Evolutionary conservation across 64 coral and sea anemone species (phyloP).

Genomic region (Catalaphyllia jardinei): DNA sequence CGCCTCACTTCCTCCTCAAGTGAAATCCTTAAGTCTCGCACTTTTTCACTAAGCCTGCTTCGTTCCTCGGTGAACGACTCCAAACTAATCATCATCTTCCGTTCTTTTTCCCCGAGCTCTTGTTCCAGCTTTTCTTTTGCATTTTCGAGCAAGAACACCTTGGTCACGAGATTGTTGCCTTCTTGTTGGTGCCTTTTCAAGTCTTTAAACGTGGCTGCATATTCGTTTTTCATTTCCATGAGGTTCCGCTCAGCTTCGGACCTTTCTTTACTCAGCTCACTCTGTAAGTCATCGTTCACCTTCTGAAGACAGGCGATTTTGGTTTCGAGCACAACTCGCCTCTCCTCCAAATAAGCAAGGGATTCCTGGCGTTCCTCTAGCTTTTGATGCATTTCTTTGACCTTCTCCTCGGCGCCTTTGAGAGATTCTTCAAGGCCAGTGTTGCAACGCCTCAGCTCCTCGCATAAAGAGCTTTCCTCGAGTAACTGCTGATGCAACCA

Average conservation of each 20-base stretch:
- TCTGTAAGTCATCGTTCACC: conserved; percentile 13
- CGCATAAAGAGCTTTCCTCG: conserved; percentile 27
- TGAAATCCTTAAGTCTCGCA: conserved; percentile 21
- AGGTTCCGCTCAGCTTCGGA: conserved; percentile 23
- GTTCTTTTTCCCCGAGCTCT: conserved; percentile 21
- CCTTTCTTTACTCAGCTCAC: conserved; percentile 36
- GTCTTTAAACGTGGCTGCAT: background rate
- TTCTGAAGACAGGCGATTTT: conserved; percentile 31
- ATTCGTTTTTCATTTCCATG: conserved; percentile 14
- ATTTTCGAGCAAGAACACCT: conserved; percentile 39
- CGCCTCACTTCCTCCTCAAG: conserved; percentile 37
- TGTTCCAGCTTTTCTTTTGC: conserved; percentile 35
- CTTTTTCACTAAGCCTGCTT: conserved; percentile 17
- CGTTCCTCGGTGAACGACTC: conserved; percentile 5
- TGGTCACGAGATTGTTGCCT: conserved; percentile 34
- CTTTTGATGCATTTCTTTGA: background rate
- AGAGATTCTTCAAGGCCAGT: background rate
- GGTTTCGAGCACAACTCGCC: conserved; percentile 16
- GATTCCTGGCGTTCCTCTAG: conserved; percentile 21
- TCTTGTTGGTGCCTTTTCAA: conserved; percentile 31
- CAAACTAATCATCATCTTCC: conserved; percentile 8
- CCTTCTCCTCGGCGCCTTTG: background rate
- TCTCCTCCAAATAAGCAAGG: conserved; percentile 14
- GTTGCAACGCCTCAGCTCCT: background rate
- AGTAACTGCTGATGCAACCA: conserved; percentile 36